Evolutionary conservation across 2,797 vertebrate species (phyloP).

Genomic region (Lagorchestes hirsutus): DNA sequence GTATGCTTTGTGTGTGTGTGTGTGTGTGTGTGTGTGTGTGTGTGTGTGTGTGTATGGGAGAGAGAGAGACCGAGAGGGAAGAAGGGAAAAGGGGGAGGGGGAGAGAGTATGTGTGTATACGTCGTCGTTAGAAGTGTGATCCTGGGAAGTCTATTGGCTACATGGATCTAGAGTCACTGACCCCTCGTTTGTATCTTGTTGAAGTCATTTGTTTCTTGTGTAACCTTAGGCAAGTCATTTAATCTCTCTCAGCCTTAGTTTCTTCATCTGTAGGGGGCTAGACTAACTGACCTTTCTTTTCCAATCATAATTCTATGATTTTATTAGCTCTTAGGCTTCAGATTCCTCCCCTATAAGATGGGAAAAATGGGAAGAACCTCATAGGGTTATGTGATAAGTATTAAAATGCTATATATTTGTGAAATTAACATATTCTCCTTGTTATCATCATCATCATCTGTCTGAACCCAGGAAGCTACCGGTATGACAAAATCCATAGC

Average conservation of each 20-base stretch:
- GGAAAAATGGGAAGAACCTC: background rate
- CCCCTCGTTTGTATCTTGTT: background rate
- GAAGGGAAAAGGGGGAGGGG: too few species aligned
- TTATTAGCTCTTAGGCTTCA: background rate
- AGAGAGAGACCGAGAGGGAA: background rate
- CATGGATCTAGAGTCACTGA: background rate
- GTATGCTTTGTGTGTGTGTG: background rate
- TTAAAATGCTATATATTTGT: background rate
- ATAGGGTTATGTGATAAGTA: background rate
- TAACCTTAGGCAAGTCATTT: background rate
- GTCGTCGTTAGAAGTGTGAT: background rate
- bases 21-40: too few species aligned
- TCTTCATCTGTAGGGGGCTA: background rate
- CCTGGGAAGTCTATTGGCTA: background rate
- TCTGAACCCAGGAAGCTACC: background rate
- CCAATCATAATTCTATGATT: background rate
- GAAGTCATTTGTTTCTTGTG: background rate
- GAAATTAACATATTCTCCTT: background rate
- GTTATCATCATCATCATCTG: background rate
- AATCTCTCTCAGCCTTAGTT: background rate
- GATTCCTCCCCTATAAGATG: background rate
- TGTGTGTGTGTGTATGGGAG: too few species aligned
- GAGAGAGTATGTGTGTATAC: background rate
- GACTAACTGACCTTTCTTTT: background rate
- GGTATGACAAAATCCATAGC: background rate